Evolutionary conservation across 2,113 vertebrate species (phyloP), one percentile per base, ranked within the genome.

Genomic region (Agelaius tricolor): DNA sequence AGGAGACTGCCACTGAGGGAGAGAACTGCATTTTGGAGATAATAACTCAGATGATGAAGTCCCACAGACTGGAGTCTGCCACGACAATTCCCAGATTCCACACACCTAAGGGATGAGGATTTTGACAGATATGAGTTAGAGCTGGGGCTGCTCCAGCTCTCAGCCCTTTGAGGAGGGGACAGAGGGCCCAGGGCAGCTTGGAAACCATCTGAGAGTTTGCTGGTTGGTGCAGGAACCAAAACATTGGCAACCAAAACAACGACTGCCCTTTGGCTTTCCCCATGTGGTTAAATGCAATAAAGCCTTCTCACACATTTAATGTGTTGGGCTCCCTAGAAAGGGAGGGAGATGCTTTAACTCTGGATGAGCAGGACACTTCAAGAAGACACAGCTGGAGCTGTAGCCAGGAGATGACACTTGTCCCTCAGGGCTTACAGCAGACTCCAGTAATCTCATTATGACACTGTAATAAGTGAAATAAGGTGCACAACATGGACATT

Each of bases 81-180:
- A 9, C 1, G 5, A 24, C 62, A 41, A 1, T 26, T 52, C 81
- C 49, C 73, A 69, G 62, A 58, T 24, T 26, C 10, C 0, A 0
- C 47, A n/a, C 30, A 35, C 21, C 33, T 26, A 7, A 39, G 1
- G 59, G 84, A n/a, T 22, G 43, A 86, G 73, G 11, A 7, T 54
- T 67, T 26, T 37, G n/a, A 35, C 21, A 68, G 37, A 3, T 1
- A 0, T 0, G 1, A 2, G 0, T 27, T 18, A 19, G 43, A 62
- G 47, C 51, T 27, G 39, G 57, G 27, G 44, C 67, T 54, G 74
- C 58, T 74, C 39, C 44, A 23, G 51, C 52, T 44, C 52, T 51
- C 82, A 55, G 77, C 61, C 72, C 63, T 44, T 18, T 2, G 2
- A 79, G 74, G 35, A 47, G 77, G 22, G 61, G 23, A 67, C 44